phyloP scores from a whole-genome alignment of 1,140 invertebrate genomes.

The Drosophila asahinai region DNA sequence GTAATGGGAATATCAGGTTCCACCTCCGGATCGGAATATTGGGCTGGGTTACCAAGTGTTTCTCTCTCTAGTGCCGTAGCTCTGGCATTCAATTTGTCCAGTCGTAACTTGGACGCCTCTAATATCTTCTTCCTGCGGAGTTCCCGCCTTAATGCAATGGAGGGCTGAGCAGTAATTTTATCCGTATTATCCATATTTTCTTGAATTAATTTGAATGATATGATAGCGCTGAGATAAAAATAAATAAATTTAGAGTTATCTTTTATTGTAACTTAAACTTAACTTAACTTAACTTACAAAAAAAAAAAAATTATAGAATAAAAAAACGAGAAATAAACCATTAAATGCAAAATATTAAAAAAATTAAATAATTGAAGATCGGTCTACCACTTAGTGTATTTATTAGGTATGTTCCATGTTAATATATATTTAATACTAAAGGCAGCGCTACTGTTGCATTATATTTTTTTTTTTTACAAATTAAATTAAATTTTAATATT shows the following conservation, averaged over 20 bases:
- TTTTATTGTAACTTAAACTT: too few relatives aligned
- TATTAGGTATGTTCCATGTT: too few relatives aligned
- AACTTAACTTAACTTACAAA: neutral
- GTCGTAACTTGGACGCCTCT: conserved; percentile 45
- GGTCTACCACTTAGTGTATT: too few relatives aligned
- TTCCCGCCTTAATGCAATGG: conserved; percentile 41
- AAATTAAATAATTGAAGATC: too few relatives aligned
- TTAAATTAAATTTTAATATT: too few relatives aligned
- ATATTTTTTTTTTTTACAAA: too few relatives aligned
- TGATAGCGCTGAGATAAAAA: too few relatives aligned
- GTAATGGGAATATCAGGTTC: conserved; percentile 28
- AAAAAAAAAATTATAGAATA: neutral
- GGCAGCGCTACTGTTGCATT: too few relatives aligned
- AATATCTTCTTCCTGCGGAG: conserved; percentile 54
- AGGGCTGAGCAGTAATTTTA: neutral
- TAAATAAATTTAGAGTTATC: too few relatives aligned
- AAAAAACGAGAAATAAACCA: too few relatives aligned
- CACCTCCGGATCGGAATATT: conserved; percentile 35
- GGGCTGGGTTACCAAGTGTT: neutral
- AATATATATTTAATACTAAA: too few relatives aligned
- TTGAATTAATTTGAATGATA: conserved; percentile 1
- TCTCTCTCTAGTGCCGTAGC: conserved; percentile 7
- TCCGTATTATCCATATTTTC: conserved; percentile 27
- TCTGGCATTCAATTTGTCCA: conserved; percentile 55
- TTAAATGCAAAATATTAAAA: too few relatives aligned